Evolutionary conservation across 2,797 vertebrate species (phyloP), one percentile per base, ranked within the genome.

Genomic region (Pangasius djambal): DNA sequence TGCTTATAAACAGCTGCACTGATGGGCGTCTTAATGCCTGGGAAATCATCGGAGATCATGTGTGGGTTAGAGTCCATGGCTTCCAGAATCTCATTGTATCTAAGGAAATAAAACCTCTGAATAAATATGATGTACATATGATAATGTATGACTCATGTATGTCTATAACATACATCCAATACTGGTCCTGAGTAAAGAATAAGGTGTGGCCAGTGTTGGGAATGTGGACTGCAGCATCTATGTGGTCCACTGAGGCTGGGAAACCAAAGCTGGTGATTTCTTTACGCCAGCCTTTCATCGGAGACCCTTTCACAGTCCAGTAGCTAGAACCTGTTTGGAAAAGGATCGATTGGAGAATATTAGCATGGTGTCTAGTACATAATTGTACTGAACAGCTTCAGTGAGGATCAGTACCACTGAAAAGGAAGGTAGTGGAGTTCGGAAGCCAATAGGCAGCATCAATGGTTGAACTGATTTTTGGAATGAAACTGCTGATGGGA

Each of bases 21-120:
- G 89, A 97, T 91, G 65, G 94, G 94, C 0, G 88, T 72, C 87
- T 95, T 95, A 88, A 96, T 85, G 90, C 95, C 95, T 34, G 95
- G 95, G 90, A 96, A 96, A 89, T 94, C 94, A 20, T 96, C 93
- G 20, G 90, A 94, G 92, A 96, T 95, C 87, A 94, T 92, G 84
- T 94, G 95, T 37, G 96, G 95, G 87, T 90, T 95, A 57, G 94
- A 94, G 40, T 94, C 93, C 48, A 48, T 48, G 48, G 48, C 7
- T 84, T 95, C 95, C 95, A 96, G 95, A 59, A 95, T 96, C 91
- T 97, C 95, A 86, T 96, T 95, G 89, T 94, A 97, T 87, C 96
- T 97, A 89, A 18, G 72, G 91, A 92, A 91, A 86, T 15, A 69
- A 34, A 37, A 65, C 15, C 16, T 28, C 5, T 25, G 81, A 57